Conservation (phyloP, 2,797 vertebrate genomes). For the Myiotriccus ornatus region DNA sequence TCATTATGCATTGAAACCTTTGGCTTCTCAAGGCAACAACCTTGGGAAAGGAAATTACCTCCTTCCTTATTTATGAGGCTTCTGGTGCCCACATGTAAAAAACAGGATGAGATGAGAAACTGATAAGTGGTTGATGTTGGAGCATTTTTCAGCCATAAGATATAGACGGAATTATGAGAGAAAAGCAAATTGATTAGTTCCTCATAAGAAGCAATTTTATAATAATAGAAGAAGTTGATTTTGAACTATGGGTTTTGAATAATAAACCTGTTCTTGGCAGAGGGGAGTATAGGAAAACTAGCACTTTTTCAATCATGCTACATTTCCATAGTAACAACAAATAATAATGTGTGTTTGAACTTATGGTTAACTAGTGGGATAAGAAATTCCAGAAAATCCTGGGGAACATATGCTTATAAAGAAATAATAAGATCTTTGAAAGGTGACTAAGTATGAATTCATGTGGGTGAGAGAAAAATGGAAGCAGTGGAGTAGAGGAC, state of each 20-base stretch:
- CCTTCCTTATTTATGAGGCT: not conserved
- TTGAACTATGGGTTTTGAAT: not conserved
- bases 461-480: slow-evolving; percentile 21
- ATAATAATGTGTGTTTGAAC: slow-evolving; percentile 12
- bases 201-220: not conserved
- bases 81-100: not conserved
- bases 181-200: not conserved
- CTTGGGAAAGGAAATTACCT: not conserved
- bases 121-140: not conserved
- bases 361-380: slow-evolving; percentile 1
- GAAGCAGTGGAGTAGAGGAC: not conserved
- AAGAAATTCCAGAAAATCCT: slow-evolving; percentile 9
- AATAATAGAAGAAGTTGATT: not conserved
- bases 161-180: not conserved
- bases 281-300: not conserved
- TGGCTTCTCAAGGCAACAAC: not conserved
- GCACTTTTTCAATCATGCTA: not conserved
- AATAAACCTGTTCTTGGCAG: not conserved
- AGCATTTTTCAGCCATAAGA: not conserved
- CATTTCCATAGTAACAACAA: slow-evolving; percentile 49
- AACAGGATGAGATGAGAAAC: not conserved
- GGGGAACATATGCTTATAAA: not conserved
- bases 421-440: slow-evolving; percentile 25
- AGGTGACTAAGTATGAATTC: slow-evolving; percentile 39
- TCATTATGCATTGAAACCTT: not conserved